These are phyloP conservation scores for Periophthalmus modestus DNA, from an alignment of 2,113 vertebrate genomes.

Conservation along the genomic window DNA sequence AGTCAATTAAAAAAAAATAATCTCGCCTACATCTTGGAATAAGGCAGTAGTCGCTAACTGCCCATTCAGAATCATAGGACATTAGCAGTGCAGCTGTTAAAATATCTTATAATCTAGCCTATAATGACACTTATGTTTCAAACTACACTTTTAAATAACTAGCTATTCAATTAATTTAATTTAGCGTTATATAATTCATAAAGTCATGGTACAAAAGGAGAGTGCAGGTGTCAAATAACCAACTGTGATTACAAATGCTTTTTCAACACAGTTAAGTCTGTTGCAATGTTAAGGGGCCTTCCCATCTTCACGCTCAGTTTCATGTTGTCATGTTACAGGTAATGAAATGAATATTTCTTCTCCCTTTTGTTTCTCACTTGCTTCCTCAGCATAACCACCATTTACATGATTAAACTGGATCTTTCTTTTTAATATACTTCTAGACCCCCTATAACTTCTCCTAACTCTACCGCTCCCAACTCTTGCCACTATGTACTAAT, in stretches of 20 bases:
- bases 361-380: too few relatives aligned
- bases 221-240: background rate
- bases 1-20: background rate
- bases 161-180: background rate
- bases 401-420: too few relatives aligned
- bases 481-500: too few relatives aligned
- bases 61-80: background rate
- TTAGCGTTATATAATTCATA: too few relatives aligned
- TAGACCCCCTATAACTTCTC: background rate
- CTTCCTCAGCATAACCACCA: too few relatives aligned
- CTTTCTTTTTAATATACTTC: too few relatives aligned
- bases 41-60: background rate
- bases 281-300: slow-evolving; percentile 14
- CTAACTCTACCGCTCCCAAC: too few relatives aligned
- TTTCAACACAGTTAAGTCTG: background rate
- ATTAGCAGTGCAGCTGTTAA: background rate
- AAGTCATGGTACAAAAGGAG: background rate
- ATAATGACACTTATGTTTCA: background rate
- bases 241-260: background rate
- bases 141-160: background rate
- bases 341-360: slow-evolving; percentile 41
- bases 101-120: background rate
- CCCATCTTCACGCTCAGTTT: slow-evolving; percentile 4
- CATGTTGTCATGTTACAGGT: slow-evolving; percentile 66
- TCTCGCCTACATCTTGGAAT: background rate